Percentiles rank a stretch among this genome's conserved stretches.
These are phyloP conservation scores for Nymphalis urticae DNA, from an alignment of 2,888 invertebrate genomes.

Conservation along the genomic window DNA sequence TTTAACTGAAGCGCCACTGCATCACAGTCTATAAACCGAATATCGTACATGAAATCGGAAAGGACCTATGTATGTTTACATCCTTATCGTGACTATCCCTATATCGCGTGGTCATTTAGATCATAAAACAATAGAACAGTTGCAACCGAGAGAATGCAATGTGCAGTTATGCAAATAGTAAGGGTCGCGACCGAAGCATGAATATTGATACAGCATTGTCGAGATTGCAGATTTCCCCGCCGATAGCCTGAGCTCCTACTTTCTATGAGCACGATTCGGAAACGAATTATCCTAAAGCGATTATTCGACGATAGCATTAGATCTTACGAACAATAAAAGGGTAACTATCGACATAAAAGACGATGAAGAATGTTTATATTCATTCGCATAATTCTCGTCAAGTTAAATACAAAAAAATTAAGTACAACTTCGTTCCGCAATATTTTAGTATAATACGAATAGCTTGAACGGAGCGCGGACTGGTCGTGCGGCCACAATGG, in stretches of 20 bases:
- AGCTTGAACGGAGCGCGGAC: slow-evolving; percentile 53
- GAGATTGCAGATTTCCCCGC: slow-evolving; percentile 71
- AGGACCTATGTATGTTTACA: slow-evolving; percentile 63
- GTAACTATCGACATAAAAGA: slow-evolving; percentile 24
- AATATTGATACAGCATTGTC: slow-evolving; percentile 80
- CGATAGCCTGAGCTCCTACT: slow-evolving; percentile 70
- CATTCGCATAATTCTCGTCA: slow-evolving; percentile 24
- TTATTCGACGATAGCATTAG: slow-evolving; percentile 60
- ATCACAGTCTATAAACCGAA: slow-evolving; percentile 32
- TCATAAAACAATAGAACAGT: slow-evolving; percentile 81
- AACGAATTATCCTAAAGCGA: slow-evolving; percentile 68
- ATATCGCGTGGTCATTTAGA: slow-evolving; percentile 79
- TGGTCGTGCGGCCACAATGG: slow-evolving; percentile 72
- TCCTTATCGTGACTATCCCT: slow-evolving; percentile 75
- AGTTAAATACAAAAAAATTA: slow-evolving; percentile 44
- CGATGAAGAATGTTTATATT: slow-evolving; percentile 21
- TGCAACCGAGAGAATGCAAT: slow-evolving; percentile 74
- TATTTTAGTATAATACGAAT: slow-evolving; percentile 62
- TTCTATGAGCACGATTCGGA: slow-evolving; percentile 70
- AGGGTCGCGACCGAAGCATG: slow-evolving; percentile 79
- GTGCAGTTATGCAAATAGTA: slow-evolving; percentile 79
- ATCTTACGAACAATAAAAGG: slow-evolving; percentile 45
- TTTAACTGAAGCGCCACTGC: slow-evolving; percentile 30
- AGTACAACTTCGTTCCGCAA: slow-evolving; percentile 46
- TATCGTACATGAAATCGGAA: slow-evolving; percentile 50